Conservation (phyloP, 2,113 vertebrate species). For the Seriola rivoliana region DNA sequence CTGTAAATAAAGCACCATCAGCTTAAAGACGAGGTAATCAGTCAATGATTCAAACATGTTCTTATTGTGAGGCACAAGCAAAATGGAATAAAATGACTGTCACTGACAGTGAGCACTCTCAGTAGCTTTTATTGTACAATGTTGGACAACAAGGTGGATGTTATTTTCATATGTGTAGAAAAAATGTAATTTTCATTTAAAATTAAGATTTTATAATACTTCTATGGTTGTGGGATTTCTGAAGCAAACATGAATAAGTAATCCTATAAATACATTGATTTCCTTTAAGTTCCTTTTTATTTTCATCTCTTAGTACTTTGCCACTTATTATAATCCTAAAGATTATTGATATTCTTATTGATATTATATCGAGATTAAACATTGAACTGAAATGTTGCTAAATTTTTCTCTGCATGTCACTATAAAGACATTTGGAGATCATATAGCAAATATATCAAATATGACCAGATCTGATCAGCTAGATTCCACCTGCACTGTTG, state of each 20-base stretch:
- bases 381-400: neutral
- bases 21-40: no score
- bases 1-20: no score
- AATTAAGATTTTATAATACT: no score
- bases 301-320: no score
- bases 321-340: neutral
- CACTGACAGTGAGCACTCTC: neutral
- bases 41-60: neutral
- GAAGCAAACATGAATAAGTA: neutral
- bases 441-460: neutral
- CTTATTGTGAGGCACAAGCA: neutral
- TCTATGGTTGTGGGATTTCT: neutral
- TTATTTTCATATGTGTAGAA: no score
- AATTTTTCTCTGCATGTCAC: no score
- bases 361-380: no score
- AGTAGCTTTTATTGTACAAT: neutral
- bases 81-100: neutral
- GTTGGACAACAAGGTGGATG: no score
- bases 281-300: no score
- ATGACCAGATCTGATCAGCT: neutral
- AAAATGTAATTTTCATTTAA: neutral
- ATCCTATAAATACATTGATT: no score
- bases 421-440: neutral
- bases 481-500: neutral
- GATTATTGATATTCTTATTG: no score